Conservation (phyloP, 2,797 vertebrate species). For the Botia almorhae region DNA sequence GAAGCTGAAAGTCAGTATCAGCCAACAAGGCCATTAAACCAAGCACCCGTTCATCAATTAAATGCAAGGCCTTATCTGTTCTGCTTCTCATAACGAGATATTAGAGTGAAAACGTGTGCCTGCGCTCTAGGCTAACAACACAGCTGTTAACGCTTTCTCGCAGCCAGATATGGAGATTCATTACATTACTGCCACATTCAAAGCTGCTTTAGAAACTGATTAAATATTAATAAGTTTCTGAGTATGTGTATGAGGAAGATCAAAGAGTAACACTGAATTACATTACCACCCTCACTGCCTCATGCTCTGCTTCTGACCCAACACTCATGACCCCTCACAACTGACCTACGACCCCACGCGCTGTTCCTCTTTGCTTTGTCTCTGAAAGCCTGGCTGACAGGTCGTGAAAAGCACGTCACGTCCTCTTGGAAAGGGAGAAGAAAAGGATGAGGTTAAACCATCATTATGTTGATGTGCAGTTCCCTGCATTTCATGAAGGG, state of each 20-base stretch:
- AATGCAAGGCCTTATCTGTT: background rate
- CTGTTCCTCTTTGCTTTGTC: slow-evolving; percentile 44
- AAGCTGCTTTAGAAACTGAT: slow-evolving; percentile 36
- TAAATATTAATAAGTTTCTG: slow-evolving; percentile 44
- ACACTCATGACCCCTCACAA: slow-evolving; percentile 60
- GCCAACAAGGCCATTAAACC: slow-evolving; percentile 14
- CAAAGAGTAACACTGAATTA: slow-evolving; percentile 54
- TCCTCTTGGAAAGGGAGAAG: background rate
- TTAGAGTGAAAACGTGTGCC: slow-evolving; percentile 13
- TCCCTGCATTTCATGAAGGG: background rate
- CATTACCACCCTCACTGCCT: slow-evolving; percentile 46
- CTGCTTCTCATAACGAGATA: slow-evolving; percentile 18
- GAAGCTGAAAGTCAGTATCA: background rate
- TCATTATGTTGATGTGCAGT: slow-evolving; percentile 9
- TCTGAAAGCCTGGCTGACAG: slow-evolving; percentile 35
- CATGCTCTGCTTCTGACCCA: slow-evolving; percentile 61
- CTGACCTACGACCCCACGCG: slow-evolving; percentile 64
- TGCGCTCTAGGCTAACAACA: slow-evolving; percentile 24
- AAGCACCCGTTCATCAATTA: slow-evolving; percentile 23
- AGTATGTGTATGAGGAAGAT: slow-evolving; percentile 10
- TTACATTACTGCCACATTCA: slow-evolving; percentile 14
- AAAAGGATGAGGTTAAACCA: slow-evolving; percentile 44
- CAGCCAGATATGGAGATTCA: slow-evolving; percentile 39
- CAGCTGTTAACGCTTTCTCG: slow-evolving; percentile 29
- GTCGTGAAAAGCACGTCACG: background rate